Percentiles rank a stretch among this genome's conserved stretches.
These are phyloP conservation scores for Ornithorhynchus anatinus DNA, from an alignment of 2,113 vertebrate genomes.

Conservation along the genomic window DNA sequence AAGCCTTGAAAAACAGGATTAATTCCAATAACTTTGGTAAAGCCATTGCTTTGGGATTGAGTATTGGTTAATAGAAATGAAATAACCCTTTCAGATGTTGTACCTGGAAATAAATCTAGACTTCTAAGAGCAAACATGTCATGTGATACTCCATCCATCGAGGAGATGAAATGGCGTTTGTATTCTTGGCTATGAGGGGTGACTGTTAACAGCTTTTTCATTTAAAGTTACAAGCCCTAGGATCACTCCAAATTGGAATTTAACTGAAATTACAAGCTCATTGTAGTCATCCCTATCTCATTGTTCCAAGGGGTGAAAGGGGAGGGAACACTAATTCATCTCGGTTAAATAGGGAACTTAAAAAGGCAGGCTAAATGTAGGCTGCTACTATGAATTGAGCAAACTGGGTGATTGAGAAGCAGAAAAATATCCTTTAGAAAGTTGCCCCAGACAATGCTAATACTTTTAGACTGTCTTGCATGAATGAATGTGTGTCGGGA, in stretches of 20 bases:
- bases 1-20: neutral
- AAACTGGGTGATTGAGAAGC: neutral
- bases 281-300: neutral
- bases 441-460: too few relatives aligned
- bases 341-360: neutral
- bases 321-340: neutral
- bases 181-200: neutral
- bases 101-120: neutral
- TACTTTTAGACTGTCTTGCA: too few relatives aligned
- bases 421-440: too few relatives aligned
- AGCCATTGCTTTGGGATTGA: neutral
- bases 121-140: neutral
- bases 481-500: too few relatives aligned
- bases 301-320: neutral
- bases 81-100: neutral
- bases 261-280: neutral
- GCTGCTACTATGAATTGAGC: neutral
- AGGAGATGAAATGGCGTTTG: conserved; percentile 1
- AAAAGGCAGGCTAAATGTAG: conserved; percentile 8
- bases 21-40: neutral
- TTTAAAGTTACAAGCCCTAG: conserved; percentile 9
- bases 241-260: conserved; percentile 9
- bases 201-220: neutral
- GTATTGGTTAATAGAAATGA: neutral
- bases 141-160: neutral